These are phyloP conservation scores for Phyllostomus discolor DNA, from an alignment of 2,113 vertebrate species.

Conservation along the genomic window DNA sequence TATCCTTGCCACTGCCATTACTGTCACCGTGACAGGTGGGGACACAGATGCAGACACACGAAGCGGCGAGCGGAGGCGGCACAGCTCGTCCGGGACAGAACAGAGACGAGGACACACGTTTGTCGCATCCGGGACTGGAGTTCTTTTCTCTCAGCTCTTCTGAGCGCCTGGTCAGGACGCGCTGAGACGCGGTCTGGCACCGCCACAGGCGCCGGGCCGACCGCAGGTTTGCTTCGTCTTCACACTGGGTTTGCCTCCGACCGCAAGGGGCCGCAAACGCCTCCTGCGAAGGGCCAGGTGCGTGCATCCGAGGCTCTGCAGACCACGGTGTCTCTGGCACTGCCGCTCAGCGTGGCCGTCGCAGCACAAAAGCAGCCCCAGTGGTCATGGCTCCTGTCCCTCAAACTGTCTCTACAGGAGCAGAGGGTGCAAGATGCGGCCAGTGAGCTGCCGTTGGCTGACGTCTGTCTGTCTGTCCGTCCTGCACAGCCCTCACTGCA, in stretches of 20 bases:
- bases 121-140: background rate
- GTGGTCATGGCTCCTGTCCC: accelerated
- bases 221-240: background rate
- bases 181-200: too few species aligned
- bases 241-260: background rate
- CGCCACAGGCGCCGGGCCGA: background rate
- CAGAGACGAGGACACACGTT: background rate
- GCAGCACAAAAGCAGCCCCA: background rate
- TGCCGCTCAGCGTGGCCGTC: background rate
- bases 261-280: background rate
- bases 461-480: too few species aligned
- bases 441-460: background rate
- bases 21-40: too few species aligned
- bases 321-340: background rate
- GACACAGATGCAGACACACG: background rate
- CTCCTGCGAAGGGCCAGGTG: background rate
- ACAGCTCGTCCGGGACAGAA: background rate
- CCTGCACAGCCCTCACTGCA: background rate
- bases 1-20: too few species aligned
- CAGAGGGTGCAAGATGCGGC: background rate
- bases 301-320: background rate
- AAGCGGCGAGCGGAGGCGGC: background rate
- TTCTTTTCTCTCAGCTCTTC: background rate
- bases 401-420: background rate
- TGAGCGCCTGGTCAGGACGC: background rate